A percentile compares a stretch with the other conserved stretches of the same genome.
Conservation (phyloP, 2,888 invertebrate genomes). For the Philhelius pedissequus region DNA sequence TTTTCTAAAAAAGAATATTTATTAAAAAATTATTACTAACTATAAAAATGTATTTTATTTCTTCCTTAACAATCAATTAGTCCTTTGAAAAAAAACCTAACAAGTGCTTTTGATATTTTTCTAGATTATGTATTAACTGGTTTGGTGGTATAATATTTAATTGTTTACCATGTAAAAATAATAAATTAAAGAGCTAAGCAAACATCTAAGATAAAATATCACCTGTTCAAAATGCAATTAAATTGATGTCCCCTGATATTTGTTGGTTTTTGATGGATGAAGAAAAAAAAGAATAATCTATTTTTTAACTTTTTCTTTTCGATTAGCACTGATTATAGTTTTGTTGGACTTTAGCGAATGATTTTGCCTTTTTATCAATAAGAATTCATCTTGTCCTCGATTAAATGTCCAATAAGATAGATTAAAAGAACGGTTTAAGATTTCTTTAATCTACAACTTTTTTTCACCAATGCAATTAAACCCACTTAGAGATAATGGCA, state of each 20-base stretch:
- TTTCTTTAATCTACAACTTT: background rate
- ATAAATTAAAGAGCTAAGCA: background rate
- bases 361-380: background rate
- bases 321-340: conserved; percentile 10
- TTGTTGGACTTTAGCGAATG: background rate
- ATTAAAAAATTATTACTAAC: background rate
- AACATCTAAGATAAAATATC: background rate
- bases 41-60: background rate
- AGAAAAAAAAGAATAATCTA: background rate
- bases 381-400: background rate
- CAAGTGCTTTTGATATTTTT: too few species aligned
- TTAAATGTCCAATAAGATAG: background rate
- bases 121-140: background rate
- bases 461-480: too few species aligned
- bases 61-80: too few species aligned
- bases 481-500: too few species aligned
- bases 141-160: background rate
- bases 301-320: background rate
- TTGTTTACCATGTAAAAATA: background rate
- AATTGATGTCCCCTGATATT: background rate
- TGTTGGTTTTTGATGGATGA: background rate
- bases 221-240: background rate
- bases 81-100: too few species aligned
- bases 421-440: background rate
- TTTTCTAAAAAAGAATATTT: conserved; percentile 73